phyloP scores from a whole-genome alignment of 1,140 invertebrate species.

The Drosophila nasuta region DNA sequence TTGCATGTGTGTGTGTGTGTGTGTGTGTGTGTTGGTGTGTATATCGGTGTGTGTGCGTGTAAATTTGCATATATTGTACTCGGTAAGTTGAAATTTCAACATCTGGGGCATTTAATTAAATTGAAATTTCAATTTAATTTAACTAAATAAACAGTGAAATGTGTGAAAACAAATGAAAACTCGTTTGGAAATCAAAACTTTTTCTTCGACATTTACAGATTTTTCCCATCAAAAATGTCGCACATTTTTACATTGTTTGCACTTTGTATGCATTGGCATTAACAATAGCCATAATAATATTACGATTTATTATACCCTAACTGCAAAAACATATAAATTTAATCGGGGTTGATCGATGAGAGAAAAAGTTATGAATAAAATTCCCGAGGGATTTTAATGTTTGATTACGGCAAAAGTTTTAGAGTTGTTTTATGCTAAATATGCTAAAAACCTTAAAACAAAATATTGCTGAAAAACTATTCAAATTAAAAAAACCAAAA shows the following conservation, averaged over 20 bases:
- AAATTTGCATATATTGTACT: slow-evolving; percentile 9
- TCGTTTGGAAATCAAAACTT: slow-evolving; percentile 33
- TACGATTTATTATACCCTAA: slow-evolving; percentile 20
- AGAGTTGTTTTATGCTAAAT: too few species aligned
- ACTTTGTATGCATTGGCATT: slow-evolving; percentile 6
- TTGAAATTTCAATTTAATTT: slow-evolving; percentile 71
- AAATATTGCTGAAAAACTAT: too few species aligned
- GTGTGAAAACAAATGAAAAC: slow-evolving; percentile 21
- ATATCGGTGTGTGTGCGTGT: slow-evolving; percentile 4
- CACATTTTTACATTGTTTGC: slow-evolving; percentile 12
- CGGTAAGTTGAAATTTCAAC: slow-evolving; percentile 2
- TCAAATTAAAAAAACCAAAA: too few species aligned
- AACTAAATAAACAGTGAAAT: slow-evolving; percentile 66
- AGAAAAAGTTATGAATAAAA: too few species aligned
- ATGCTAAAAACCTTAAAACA: too few species aligned
- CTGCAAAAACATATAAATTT: too few species aligned
- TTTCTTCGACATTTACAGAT: slow-evolving; percentile 43
- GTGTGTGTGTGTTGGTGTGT: not conserved
- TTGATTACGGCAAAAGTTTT: too few species aligned
- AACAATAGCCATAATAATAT: slow-evolving; percentile 7
- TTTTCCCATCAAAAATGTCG: slow-evolving; percentile 17
- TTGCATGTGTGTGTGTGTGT: not conserved
- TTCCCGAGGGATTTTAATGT: too few species aligned
- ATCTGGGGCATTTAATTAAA: slow-evolving; percentile 65
- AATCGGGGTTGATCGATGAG: not conserved